These are phyloP conservation scores for Porites australiensis DNA, from an alignment of 64 coral and sea anemone genomes.

Conservation along the genomic window DNA sequence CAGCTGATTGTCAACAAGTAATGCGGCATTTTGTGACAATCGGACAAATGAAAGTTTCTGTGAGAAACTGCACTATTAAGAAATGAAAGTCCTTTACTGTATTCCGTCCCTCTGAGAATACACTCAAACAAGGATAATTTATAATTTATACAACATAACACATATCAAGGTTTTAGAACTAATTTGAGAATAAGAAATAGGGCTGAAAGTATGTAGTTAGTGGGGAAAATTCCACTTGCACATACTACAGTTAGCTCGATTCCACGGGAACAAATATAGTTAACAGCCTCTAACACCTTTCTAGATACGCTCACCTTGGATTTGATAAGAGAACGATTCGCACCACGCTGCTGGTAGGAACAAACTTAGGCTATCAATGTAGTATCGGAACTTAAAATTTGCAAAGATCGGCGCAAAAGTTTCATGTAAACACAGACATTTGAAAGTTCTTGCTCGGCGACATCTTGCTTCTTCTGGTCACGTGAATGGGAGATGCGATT, in stretches of 20 bases:
- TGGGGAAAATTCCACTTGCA: not conserved
- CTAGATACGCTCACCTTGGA: not conserved
- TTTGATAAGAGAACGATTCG: not conserved
- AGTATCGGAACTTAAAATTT: not conserved
- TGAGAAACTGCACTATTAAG: not conserved
- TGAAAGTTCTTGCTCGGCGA: not conserved
- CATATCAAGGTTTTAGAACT: not conserved
- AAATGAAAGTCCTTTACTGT: not conserved
- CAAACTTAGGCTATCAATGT: not conserved
- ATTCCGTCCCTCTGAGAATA: not conserved
- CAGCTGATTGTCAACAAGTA: not conserved
- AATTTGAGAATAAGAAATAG: not conserved
- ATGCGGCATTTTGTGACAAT: not conserved
- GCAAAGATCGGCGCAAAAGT: not conserved
- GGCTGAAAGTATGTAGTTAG: not conserved
- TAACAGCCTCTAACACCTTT: not conserved
- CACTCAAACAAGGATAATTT: not conserved
- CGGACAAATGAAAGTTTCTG: not conserved
- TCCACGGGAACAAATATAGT: not conserved
- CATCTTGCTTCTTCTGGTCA: conserved; percentile 30
- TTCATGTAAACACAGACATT: conserved; percentile 36
- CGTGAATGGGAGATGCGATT: conserved; percentile 25
- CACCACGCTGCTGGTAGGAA: not conserved
- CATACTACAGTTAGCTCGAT: not conserved
- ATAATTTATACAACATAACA: not conserved